Percentiles rank a stretch among this genome's conserved stretches.
Conservation (phyloP, 37 sponge, comb jelly and placozoan species). For the Ianthella basta region DNA sequence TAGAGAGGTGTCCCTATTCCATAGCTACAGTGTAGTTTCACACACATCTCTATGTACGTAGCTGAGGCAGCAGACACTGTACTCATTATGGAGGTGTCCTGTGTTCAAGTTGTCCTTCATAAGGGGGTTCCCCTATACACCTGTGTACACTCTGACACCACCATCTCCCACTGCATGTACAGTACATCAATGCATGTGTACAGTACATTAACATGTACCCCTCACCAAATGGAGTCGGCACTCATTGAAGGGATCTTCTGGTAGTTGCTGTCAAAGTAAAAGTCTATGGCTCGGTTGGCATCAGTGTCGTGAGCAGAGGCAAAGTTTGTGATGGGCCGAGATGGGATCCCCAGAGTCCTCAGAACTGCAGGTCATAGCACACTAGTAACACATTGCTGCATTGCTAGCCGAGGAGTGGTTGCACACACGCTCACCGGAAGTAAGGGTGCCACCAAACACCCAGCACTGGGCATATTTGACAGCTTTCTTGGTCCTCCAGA, state of each 20-base stretch:
- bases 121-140: too few species aligned
- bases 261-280: conserved; percentile 55
- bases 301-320: conserved; percentile 69
- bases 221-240: conserved; percentile 80
- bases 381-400: background rate
- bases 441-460: conserved; percentile 77
- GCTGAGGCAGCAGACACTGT: too few species aligned
- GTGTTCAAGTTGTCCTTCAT: too few species aligned
- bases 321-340: conserved; percentile 74
- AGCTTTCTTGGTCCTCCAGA: conserved; percentile 43
- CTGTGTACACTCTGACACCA: too few species aligned
- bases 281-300: conserved; percentile 62
- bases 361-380: conserved; percentile 36
- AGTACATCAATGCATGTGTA: too few species aligned
- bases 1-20: too few species aligned
- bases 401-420: background rate
- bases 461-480: conserved; percentile 79
- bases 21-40: too few species aligned
- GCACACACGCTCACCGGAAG: conserved; percentile 32
- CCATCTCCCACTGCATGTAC: too few species aligned
- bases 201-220: conserved; percentile 34
- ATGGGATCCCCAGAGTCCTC: conserved; percentile 71
- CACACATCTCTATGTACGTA: too few species aligned
- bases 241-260: conserved; percentile 51
- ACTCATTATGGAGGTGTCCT: too few species aligned